Conservation (phyloP, 2,113 vertebrate genomes). For the Ophiodon elongatus region DNA sequence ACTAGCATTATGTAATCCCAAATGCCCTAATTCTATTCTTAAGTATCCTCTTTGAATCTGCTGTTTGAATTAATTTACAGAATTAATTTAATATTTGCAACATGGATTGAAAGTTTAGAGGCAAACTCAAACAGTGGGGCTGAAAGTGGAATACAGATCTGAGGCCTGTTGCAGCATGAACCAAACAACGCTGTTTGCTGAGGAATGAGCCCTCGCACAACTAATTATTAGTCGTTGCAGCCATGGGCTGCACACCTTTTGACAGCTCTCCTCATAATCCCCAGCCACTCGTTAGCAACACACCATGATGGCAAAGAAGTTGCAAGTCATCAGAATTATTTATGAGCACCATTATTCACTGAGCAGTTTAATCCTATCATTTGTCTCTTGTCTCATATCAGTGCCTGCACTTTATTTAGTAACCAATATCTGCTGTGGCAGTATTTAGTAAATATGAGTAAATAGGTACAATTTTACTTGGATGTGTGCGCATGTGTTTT, state of each 20-base stretch:
- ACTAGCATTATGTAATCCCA: neutral
- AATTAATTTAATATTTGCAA: neutral
- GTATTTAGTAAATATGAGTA: neutral
- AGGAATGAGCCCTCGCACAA: neutral
- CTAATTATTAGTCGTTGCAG: constrained; percentile 21
- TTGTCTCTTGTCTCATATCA: constrained; percentile 16
- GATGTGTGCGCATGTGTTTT: neutral
- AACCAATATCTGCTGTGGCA: neutral
- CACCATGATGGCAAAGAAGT: constrained; percentile 19
- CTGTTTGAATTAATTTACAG: neutral
- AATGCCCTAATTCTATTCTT: neutral
- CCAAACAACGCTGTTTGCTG: neutral
- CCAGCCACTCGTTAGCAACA: constrained; percentile 36
- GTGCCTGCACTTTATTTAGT: neutral
- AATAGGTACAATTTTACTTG: neutral
- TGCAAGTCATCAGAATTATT: constrained; percentile 48
- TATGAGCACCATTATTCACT: constrained; percentile 21
- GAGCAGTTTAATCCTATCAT: constrained; percentile 23
- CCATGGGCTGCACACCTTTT: constrained; percentile 9
- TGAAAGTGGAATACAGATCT: constrained; percentile 3
- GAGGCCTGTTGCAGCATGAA: neutral
- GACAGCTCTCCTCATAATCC: constrained; percentile 27
- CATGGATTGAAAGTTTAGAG: neutral
- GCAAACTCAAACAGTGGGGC: neutral
- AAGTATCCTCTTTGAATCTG: neutral